Evolutionary conservation across 2,888 invertebrate species (phyloP), one percentile per base, ranked within the genome.

Genomic region (Eristalis tenax): DNA sequence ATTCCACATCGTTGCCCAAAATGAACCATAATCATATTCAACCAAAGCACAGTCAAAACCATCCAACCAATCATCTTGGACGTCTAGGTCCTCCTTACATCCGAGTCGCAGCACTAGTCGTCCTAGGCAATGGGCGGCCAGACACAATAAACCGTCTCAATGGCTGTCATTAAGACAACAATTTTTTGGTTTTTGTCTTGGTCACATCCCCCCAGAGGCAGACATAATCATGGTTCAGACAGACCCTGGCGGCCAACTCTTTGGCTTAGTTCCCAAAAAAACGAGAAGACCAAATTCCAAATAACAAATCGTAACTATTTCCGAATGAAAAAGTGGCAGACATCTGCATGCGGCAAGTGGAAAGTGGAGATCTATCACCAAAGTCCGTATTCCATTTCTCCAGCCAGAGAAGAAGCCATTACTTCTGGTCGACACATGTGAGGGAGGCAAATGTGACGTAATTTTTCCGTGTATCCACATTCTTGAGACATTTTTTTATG

Each of bases 331-430:
- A 32, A 50, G 50, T 8, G 50, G 43, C 11, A 57, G 59, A 59
- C 76, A 66, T 76, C 66, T 68, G 66, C 66, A 76, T 76, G 76
- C 38, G 66, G 76, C 66, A 76, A 76, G 66, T 43, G 68, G 26
- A 57, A 68, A 61, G 68, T 43, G 68, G 15, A 61, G 68, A 76
- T 76, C 76, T 59, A 76, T 76, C 61, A 65, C 40, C 32, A 59
- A 66, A 59, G 57, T 66, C 75, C 66, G 68, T 43, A 59, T 75
- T 57, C 74, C 43, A 64, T 74, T 75, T 38, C 38, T n/a, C 35
- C 32, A 23, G 43, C 43, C 40, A n/a, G n/a, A 1, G 43, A n/a
- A 1, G 43, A 5, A 6, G 43, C 43, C n/a, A 50, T 50, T 50
- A 50, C 4, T n/a, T 0, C 18, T 5, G 43, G 43, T 18, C 43